These are phyloP conservation scores for Frieseomelitta varia DNA, from an alignment of 1,140 invertebrate species.

Conservation along the genomic window DNA sequence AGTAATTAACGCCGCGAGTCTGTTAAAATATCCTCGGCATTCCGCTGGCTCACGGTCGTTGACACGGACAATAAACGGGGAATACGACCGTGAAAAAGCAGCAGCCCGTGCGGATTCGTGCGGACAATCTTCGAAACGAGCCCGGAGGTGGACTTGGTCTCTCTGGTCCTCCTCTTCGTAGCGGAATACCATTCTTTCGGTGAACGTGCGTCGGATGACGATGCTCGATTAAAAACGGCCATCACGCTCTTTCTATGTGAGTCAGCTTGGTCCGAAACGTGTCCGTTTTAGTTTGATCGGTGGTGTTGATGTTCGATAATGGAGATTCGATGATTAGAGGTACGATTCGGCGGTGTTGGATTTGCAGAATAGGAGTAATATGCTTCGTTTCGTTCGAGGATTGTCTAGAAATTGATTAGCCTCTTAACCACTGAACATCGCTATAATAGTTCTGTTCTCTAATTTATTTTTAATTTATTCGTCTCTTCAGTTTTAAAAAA, in stretches of 20 bases:
- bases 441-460: too few relatives aligned
- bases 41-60: slow-evolving; percentile 49
- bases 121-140: background rate
- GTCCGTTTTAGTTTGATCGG: background rate
- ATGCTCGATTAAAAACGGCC: background rate
- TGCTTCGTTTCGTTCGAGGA: background rate
- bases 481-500: too few relatives aligned
- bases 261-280: background rate
- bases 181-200: background rate
- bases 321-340: background rate
- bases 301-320: background rate
- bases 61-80: slow-evolving; percentile 57
- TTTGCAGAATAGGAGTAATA: background rate
- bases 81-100: slow-evolving; percentile 37
- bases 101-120: background rate
- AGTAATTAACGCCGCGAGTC: slow-evolving; percentile 63
- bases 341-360: background rate
- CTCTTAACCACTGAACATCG: too few relatives aligned
- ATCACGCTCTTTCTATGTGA: background rate
- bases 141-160: background rate
- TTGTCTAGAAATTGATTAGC: background rate
- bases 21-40: slow-evolving; percentile 64
- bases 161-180: background rate
- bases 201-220: background rate
- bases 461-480: too few relatives aligned